These are phyloP conservation scores for Desmophyllum pertusum DNA, from an alignment of 92 coral and sea anemone genomes.

Conservation along the genomic window DNA sequence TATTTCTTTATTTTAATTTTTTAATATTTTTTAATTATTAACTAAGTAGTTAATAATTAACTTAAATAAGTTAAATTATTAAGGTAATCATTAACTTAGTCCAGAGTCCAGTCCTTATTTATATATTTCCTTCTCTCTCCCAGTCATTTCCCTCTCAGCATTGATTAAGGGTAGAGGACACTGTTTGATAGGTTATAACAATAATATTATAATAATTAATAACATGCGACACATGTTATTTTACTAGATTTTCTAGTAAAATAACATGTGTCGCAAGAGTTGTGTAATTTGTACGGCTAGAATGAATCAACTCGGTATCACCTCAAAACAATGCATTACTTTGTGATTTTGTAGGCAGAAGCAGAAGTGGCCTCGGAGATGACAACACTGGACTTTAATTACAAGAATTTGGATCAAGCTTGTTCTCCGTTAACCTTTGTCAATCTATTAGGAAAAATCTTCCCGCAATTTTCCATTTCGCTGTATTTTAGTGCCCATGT, in stretches of 20 bases:
- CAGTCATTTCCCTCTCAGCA: not conserved
- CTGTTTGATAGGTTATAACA: not conserved
- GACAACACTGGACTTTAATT: not conserved
- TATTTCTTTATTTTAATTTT: too few species aligned
- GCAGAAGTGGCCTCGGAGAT: constrained; percentile 33
- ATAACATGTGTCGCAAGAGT: not conserved
- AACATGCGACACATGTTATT: too few species aligned
- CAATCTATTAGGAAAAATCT: not conserved
- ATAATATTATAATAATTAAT: too few species aligned
- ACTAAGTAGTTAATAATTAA: too few species aligned
- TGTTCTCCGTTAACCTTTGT: not conserved
- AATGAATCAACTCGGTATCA: not conserved
- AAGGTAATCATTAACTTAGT: too few species aligned
- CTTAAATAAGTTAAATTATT: too few species aligned
- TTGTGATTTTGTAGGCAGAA: constrained; percentile 25
- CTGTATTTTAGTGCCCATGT: not conserved
- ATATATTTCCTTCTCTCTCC: not conserved
- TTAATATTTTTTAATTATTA: too few species aligned
- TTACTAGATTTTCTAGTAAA: too few species aligned
- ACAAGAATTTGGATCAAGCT: not conserved
- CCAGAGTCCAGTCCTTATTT: too few species aligned
- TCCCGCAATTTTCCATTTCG: not conserved
- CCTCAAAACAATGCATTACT: not conserved
- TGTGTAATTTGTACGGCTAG: not conserved
- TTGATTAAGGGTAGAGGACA: not conserved